phyloP scores from a whole-genome alignment of 2,888 invertebrate species.

The Drosophila pegasa region DNA sequence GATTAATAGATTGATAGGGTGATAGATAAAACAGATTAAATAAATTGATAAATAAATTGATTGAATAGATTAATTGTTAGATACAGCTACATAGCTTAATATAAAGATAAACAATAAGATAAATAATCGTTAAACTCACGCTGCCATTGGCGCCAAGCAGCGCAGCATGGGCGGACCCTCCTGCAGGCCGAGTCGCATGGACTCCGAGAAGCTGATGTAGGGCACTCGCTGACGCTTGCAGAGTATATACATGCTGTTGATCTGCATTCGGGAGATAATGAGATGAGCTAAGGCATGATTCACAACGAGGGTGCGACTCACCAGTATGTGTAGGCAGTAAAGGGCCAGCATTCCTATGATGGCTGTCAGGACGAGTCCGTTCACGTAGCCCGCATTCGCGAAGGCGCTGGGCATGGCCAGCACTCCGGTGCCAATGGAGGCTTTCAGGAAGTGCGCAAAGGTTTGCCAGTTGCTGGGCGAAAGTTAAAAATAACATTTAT shows the following conservation, averaged over 20 bases:
- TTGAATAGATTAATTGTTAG: background rate
- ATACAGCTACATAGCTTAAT: background rate
- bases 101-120: background rate
- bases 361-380: constrained; percentile 93
- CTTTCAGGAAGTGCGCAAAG: constrained; percentile 96
- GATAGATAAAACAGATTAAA: background rate
- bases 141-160: constrained; percentile 87
- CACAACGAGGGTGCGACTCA: constrained; percentile 82
- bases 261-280: constrained; percentile 55
- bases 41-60: background rate
- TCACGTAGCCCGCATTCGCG: constrained; percentile 94
- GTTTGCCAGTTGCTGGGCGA: constrained; percentile 93
- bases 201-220: constrained; percentile 93
- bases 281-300: too few species aligned
- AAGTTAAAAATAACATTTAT: background rate
- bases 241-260: constrained; percentile 79
- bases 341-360: constrained; percentile 95
- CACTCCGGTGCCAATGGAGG: constrained; percentile 98
- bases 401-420: constrained; percentile 96
- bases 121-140: constrained; percentile 68
- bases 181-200: constrained; percentile 91
- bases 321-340: constrained; percentile 97
- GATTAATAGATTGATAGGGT: background rate
- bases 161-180: constrained; percentile 89
- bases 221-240: constrained; percentile 89